phyloP scores from a whole-genome alignment of 2,888 invertebrate genomes.

The Ceramica pisi region DNA sequence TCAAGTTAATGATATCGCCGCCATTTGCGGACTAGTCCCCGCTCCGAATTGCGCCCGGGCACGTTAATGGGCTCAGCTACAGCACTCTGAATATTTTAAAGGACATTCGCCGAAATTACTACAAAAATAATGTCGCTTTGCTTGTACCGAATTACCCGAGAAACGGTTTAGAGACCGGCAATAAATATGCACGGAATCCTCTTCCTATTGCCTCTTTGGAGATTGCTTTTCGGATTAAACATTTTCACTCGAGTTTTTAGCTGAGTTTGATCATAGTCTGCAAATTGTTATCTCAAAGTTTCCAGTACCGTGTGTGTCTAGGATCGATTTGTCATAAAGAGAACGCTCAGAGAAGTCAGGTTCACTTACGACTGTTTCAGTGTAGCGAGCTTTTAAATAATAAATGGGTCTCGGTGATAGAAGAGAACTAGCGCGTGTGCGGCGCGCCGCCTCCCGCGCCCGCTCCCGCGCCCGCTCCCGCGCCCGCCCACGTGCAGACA shows the following conservation, averaged over 20 bases:
- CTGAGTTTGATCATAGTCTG: conserved; percentile 54
- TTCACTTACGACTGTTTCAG: conserved; percentile 80
- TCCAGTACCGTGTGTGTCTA: conserved; percentile 47
- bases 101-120: conserved; percentile 90
- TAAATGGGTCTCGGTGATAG: conserved; percentile 86
- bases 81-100: conserved; percentile 90
- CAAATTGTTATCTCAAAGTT: conserved; percentile 52
- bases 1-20: conserved; percentile 90
- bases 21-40: conserved; percentile 89
- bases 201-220: conserved; percentile 86
- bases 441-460: conserved; percentile 68
- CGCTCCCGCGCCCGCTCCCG: conserved; percentile 73
- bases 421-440: conserved; percentile 75
- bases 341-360: conserved; percentile 75
- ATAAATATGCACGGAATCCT: conserved; percentile 89
- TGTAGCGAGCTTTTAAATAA: conserved; percentile 84
- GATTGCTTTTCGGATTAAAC: conserved; percentile 88
- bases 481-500: conserved; percentile 82
- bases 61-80: conserved; percentile 89
- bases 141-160: conserved; percentile 89
- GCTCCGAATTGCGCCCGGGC: conserved; percentile 88
- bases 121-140: conserved; percentile 90
- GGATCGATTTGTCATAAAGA: conserved; percentile 77
- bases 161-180: conserved; percentile 88
- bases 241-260: conserved; percentile 75